These are phyloP conservation scores for Stramonita haemastoma DNA, from an alignment of 2,888 invertebrate genomes.

Conservation along the genomic window DNA sequence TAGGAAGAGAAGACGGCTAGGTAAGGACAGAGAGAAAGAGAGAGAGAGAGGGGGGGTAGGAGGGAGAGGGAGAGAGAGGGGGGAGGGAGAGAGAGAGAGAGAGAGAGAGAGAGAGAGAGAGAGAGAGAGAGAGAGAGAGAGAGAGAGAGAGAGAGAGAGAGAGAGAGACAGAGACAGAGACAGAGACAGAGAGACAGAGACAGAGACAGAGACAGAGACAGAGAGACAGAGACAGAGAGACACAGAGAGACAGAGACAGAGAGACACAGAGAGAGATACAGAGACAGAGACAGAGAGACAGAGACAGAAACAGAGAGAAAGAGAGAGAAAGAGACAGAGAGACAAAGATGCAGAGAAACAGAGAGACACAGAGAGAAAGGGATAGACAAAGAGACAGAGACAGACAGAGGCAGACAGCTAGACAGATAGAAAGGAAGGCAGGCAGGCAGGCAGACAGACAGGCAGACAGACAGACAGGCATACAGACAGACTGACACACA, in stretches of 20 bases:
- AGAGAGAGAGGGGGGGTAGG: no score
- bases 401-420: background rate
- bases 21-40: no score
- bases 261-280: background rate
- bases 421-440: background rate
- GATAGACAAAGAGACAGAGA: background rate
- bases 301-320: no score
- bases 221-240: no score
- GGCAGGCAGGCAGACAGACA: background rate
- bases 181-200: no score
- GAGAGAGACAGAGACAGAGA: background rate
- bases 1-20: no score
- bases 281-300: background rate
- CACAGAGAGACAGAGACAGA: background rate
- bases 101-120: background rate
- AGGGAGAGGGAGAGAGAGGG: no score
- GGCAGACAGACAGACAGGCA: background rate
- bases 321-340: no score
- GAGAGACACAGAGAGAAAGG: background rate
- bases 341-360: no score
- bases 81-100: no score
- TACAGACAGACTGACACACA: no score
- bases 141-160: background rate
- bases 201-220: background rate
- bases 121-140: background rate